Evolutionary conservation across 2,888 invertebrate genomes (phyloP).

Genomic region (Elmis aenea): DNA sequence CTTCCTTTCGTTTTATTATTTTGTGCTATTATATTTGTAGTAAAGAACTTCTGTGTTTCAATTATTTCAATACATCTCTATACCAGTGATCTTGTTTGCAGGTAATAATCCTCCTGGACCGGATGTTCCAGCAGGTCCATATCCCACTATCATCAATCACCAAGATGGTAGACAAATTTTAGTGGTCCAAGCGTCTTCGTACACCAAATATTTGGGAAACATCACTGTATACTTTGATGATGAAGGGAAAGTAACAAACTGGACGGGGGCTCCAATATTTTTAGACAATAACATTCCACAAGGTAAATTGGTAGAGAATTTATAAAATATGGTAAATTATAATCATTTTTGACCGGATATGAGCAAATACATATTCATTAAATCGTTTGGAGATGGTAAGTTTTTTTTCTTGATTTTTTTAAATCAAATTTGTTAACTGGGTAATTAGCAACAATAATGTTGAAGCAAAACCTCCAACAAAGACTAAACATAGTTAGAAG

Average conservation of each 20-base stretch:
- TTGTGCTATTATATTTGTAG: too few species aligned
- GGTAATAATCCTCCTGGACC: slow-evolving; percentile 50
- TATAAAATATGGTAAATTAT: neutral
- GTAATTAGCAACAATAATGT: too few species aligned
- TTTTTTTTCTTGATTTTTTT: too few species aligned
- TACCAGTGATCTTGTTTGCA: too few species aligned
- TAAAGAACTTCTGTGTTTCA: too few species aligned
- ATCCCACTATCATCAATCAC: slow-evolving; percentile 66
- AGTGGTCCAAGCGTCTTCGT: slow-evolving; percentile 68
- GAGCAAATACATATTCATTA: too few species aligned
- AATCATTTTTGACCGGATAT: neutral
- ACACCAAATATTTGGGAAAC: slow-evolving; percentile 73
- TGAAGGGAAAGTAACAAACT: slow-evolving; percentile 58
- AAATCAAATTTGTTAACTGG: too few species aligned
- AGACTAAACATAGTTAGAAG: too few species aligned
- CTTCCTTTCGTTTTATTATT: too few species aligned
- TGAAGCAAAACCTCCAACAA: too few species aligned
- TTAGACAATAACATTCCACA: slow-evolving; percentile 57
- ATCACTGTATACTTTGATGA: slow-evolving; percentile 67
- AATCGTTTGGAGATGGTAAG: too few species aligned
- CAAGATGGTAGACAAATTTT: slow-evolving; percentile 53
- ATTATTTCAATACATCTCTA: too few species aligned
- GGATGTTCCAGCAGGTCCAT: slow-evolving; percentile 55
- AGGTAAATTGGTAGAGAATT: slow-evolving; percentile 48
- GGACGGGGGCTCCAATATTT: slow-evolving; percentile 67